These are phyloP conservation scores for Scaptodrosophila latifasciaeformis DNA, from an alignment of 2,888 invertebrate species.

Conservation along the genomic window DNA sequence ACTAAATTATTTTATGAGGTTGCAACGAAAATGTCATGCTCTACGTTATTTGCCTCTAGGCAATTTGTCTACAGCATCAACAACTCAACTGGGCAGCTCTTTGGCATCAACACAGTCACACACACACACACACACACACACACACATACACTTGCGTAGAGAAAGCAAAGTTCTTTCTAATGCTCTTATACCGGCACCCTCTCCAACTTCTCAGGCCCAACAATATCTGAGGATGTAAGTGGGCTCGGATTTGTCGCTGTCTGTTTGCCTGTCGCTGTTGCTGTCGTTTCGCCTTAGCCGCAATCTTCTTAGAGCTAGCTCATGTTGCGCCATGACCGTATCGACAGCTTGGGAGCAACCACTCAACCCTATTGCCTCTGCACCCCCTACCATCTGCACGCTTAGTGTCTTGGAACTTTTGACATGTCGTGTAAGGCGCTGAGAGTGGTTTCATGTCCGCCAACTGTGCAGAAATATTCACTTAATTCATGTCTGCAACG, in stretches of 20 bases:
- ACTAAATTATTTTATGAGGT: background rate
- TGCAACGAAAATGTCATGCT: background rate
- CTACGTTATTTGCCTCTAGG: background rate
- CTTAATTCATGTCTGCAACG: constrained; percentile 5
- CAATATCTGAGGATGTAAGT: background rate
- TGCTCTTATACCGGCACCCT: too few relatives aligned
- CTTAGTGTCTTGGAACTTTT: constrained; percentile 67
- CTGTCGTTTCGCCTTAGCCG: constrained; percentile 25
- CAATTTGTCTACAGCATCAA: background rate
- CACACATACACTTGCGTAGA: background rate
- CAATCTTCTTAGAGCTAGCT: constrained; percentile 1
- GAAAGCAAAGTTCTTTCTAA: too few relatives aligned
- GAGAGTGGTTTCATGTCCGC: constrained; percentile 71
- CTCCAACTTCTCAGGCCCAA: too few relatives aligned
- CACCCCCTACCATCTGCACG: constrained; percentile 6
- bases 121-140: constrained; percentile 4
- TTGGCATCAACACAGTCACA: background rate
- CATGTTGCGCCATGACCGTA: constrained; percentile 1
- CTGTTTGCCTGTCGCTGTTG: constrained; percentile 25
- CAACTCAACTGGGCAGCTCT: background rate
- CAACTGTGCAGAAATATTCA: constrained; percentile 18
- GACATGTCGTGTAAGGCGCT: constrained; percentile 67
- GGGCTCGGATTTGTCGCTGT: constrained; percentile 39
- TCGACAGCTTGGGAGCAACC: constrained; percentile 9
- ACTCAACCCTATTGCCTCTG: constrained; percentile 42